Evolutionary conservation across 2,797 vertebrate genomes (phyloP), one percentile per base, ranked within the genome.

Genomic region (Helicolenus hilgendorfi): DNA sequence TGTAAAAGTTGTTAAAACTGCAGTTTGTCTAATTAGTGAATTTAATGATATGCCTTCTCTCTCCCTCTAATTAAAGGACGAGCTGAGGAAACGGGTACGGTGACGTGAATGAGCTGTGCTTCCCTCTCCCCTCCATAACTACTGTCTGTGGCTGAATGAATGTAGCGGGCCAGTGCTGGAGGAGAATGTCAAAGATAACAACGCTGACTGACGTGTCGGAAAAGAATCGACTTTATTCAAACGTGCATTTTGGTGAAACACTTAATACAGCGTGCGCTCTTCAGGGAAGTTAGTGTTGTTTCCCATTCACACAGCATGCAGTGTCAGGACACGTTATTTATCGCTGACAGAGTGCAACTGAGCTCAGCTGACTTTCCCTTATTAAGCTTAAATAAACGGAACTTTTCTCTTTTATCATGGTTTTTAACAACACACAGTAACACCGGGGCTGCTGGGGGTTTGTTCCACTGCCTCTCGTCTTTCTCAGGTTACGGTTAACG

Each of bases 1-100:
- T 84, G 35, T 77, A 74, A 77, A 80, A 63, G 59, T 72, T 81
- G 67, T 83, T 87, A 76, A 72, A 65, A 27, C 69, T 72, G 74
- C 77, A 77, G 86, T 85, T 91, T 86, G 75, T 89, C 77, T 88
- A 91, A 91, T 94, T 92, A 84, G 79, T 79, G 41, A 45, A 83
- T 84, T 82, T 90, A 89, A 94, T 88, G 64, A 89, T 81, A 83
- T 80, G 79, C 70, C 24, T 83, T 91, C 67, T 55, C 74, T 79
- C 73, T 72, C 33, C 62, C 41, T 84, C 76, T 86, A 90, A 91
- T 87, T 94, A 77, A 84, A 81, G 56, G 83, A 89, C 20, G 49
- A 35, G 41, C 59, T 77, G 69, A 53, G 77, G 84, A 88, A 88
- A 88, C 29, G 58, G 60, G 65, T 55, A 80, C 15, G 77, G 36